Evolutionary conservation across 2,797 vertebrate genomes (phyloP).

Genomic region (Dipus sagitta): DNA sequence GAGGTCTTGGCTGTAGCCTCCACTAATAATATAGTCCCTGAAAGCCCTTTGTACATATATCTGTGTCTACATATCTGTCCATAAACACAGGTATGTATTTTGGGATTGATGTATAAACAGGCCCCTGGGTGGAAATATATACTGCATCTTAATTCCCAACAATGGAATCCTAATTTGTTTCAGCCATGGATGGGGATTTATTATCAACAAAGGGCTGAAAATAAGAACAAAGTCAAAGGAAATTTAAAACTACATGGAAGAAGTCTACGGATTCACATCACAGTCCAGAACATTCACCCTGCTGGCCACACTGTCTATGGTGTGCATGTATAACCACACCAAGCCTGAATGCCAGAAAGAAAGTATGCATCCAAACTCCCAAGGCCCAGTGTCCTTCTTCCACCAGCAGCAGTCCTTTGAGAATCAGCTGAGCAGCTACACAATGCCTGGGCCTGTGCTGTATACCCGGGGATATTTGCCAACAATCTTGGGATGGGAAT

Average conservation of each 20-base stretch:
- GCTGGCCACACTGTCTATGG: background rate
- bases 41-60: background rate
- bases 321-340: background rate
- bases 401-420: background rate
- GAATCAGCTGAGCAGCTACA: background rate
- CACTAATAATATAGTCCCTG: background rate
- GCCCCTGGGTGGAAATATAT: background rate
- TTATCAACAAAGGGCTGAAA: conserved; percentile 7
- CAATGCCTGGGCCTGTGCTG: background rate
- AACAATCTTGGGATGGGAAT: background rate
- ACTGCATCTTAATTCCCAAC: background rate
- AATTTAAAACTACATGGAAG: background rate
- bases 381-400: background rate
- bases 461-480: too few species aligned
- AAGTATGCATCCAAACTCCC: background rate
- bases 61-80: background rate
- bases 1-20: background rate
- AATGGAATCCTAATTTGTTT: background rate
- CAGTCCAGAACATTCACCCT: background rate
- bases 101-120: background rate
- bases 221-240: conserved; percentile 43
- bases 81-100: background rate
- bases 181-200: background rate
- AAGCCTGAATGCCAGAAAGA: background rate
- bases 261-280: background rate